phyloP scores from a whole-genome alignment of 2,113 vertebrate species.

The human region DNA sequence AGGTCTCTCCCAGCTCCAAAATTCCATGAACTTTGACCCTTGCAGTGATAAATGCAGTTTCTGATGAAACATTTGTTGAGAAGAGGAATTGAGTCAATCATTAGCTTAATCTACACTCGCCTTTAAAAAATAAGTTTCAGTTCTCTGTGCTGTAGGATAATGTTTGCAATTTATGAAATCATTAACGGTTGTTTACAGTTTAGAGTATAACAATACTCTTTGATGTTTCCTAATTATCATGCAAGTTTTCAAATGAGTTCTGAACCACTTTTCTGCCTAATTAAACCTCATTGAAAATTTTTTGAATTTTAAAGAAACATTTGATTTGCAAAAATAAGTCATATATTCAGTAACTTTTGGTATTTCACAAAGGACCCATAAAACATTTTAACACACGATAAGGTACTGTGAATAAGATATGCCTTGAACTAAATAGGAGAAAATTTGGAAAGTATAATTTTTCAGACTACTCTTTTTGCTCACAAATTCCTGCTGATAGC shows the following conservation, averaged over 20 bases:
- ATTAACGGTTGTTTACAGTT: slow-evolving; percentile 79
- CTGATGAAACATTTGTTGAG: slow-evolving; percentile 13
- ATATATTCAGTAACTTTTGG: slow-evolving; percentile 67
- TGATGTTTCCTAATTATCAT: slow-evolving; percentile 74
- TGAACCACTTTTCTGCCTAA: slow-evolving; percentile 69
- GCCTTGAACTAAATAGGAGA: background rate
- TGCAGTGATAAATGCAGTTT: background rate
- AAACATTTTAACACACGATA: slow-evolving; percentile 22
- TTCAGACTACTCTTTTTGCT: slow-evolving; percentile 5
- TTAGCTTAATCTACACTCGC: slow-evolving; percentile 74
- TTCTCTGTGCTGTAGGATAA: slow-evolving; percentile 69
- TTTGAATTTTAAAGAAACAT: slow-evolving; percentile 77
- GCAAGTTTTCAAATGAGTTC: slow-evolving; percentile 76
- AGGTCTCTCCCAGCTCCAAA: background rate
- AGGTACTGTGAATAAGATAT: slow-evolving; percentile 29
- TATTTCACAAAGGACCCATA: slow-evolving; percentile 52
- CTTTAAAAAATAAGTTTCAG: slow-evolving; percentile 68
- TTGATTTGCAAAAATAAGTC: slow-evolving; percentile 76
- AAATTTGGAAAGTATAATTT: slow-evolving; percentile 16
- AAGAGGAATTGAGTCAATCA: slow-evolving; percentile 70
- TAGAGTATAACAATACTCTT: slow-evolving; percentile 74
- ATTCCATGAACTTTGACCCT: slow-evolving; percentile 38
- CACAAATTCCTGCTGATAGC: slow-evolving; percentile 41
- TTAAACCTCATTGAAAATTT: slow-evolving; percentile 72
- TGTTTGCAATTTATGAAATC: slow-evolving; percentile 83